Evolutionary conservation across 1,140 invertebrate species (phyloP), one percentile per base, ranked within the genome.

Genomic region (Drosophila busckii): DNA sequence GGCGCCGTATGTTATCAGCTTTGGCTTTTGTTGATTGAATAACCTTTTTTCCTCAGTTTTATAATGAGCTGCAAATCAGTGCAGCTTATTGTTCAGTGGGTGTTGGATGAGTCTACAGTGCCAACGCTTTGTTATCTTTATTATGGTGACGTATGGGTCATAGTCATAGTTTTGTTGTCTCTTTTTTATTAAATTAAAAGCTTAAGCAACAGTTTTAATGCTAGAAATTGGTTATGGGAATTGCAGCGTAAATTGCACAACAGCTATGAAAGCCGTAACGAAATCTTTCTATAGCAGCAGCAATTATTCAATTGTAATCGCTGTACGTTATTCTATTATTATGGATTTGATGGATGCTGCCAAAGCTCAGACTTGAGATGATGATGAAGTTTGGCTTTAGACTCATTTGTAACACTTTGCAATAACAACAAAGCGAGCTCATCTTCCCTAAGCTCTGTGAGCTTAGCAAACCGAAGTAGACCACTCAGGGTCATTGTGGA

Each of bases 291-390:
- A 46, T 28, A 20, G 1, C 8, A 6, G 60, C 58, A 67, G 37
- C 42, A 59, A 80, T 80, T 80, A 52, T 71, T 80, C 71, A 71
- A 75, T 63, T 80, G 68, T 73, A 42, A 62, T 63, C 52, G 44
- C 56, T 53, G 37, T 56, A 34, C 62, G 19, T 61, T n/a, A 60
- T 82, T 80, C 73, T 71, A 67, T 71, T 80, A 82, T 82, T 73
- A 73, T 59, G 29, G 40, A 19, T 58, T 38, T 67, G 63, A 62
- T 55, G 54, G 48, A 64, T 70, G 53, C 15, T 48, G 59, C n/a
- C n/a, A n/a, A 48, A 49, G 59, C 56, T 56, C 46, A 26, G 23
- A 58, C 37, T 46, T 44, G 41, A 54, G 41, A 55, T 58, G 45
- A 32, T 49, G 45, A 49, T 50, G 46, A 38, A 38, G 34, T 20